These are phyloP conservation scores for Myopa tessellatipennis DNA, from an alignment of 2,888 invertebrate genomes.

Conservation along the genomic window DNA sequence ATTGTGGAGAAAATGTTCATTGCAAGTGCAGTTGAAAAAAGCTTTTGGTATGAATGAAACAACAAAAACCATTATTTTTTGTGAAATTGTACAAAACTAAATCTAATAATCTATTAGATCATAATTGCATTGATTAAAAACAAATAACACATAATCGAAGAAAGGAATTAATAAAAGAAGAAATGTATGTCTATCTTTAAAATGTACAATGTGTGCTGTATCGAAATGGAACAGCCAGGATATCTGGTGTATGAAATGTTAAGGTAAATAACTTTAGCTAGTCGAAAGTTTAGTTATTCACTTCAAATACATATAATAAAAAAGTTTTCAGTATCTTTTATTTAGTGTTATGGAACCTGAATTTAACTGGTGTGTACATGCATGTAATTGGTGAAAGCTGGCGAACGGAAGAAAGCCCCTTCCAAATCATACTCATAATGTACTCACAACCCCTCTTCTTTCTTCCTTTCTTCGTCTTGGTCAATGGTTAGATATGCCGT, in stretches of 20 bases:
- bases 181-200: neutral
- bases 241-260: constrained; percentile 12
- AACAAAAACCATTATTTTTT: neutral
- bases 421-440: neutral
- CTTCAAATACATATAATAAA: neutral
- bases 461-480: neutral
- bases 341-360: neutral
- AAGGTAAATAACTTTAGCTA: constrained; percentile 21
- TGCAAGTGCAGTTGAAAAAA: constrained; percentile 27
- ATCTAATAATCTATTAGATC: neutral
- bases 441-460: neutral
- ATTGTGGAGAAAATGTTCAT: constrained; percentile 9
- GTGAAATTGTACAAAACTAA: constrained; percentile 6
- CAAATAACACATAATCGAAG: no score
- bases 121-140: no score
- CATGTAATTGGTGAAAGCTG: constrained; percentile 37
- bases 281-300: no score
- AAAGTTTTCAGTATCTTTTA: neutral
- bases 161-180: neutral
- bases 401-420: constrained; percentile 38
- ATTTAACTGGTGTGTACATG: no score
- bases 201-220: neutral
- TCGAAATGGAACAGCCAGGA: neutral
- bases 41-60: constrained; percentile 32
- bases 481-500: neutral